Evolutionary conservation across 2,797 vertebrate genomes (phyloP).

Genomic region (Cottoperca gobio): DNA sequence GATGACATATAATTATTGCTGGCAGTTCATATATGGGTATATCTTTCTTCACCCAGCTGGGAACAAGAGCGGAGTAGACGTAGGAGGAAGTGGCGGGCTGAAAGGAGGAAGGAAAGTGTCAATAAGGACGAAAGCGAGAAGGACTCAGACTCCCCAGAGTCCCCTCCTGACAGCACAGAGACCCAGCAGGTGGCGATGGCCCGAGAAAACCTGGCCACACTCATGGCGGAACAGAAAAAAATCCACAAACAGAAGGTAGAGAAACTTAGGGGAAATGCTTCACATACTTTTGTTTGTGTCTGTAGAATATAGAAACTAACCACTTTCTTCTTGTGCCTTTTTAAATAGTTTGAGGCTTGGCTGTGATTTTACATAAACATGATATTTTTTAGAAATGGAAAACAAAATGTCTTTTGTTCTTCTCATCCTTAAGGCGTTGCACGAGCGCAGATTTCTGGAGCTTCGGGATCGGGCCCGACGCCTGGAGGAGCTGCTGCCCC

Average conservation of each 20-base stretch:
- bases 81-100: conserved; percentile 86
- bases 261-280: not conserved
- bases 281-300: not conserved
- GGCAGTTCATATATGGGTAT: not conserved
- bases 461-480: conserved; percentile 81
- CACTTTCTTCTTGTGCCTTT: not conserved
- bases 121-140: conserved; percentile 89
- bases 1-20: too few relatives aligned
- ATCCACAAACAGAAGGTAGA: conserved; percentile 88
- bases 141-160: conserved; percentile 87
- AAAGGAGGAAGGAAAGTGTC: conserved; percentile 86
- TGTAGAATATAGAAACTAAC: not conserved
- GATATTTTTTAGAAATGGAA: not conserved
- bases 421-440: conserved; percentile 72
- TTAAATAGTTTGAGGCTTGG: not conserved
- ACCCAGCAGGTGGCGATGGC: conserved; percentile 86
- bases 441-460: conserved; percentile 85
- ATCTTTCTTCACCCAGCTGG: conserved; percentile 81
- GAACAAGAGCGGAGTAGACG: conserved; percentile 86
- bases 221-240: conserved; percentile 88
- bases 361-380: not conserved
- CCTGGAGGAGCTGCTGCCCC: conserved; percentile 88
- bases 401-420: not conserved
- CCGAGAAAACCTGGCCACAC: conserved; percentile 83
- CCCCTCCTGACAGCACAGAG: conserved; percentile 85